These are phyloP conservation scores for Halcyon leucocephala DNA, from an alignment of 2,797 vertebrate species.

Conservation along the genomic window DNA sequence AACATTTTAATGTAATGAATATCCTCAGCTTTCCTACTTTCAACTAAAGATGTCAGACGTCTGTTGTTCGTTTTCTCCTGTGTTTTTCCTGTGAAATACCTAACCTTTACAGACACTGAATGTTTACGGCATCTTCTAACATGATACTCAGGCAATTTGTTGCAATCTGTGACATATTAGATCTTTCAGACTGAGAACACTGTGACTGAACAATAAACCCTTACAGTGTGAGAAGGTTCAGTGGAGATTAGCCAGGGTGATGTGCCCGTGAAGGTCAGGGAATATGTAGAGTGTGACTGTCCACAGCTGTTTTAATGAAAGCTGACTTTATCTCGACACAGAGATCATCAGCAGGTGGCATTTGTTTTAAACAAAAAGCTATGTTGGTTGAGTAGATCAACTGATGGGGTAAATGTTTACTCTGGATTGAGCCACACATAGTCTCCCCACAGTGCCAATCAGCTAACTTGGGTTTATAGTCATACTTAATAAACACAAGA, in stretches of 20 bases:
- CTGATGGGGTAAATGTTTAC: rapidly evolving
- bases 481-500: neutral
- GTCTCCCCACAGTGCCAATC: rapidly evolving
- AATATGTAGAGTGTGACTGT: neutral
- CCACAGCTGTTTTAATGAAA: neutral
- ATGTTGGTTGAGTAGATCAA: neutral
- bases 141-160: neutral
- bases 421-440: neutral
- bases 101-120: neutral
- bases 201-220: neutral
- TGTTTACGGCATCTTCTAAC: neutral
- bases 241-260: neutral
- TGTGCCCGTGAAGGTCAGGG: neutral
- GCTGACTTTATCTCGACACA: neutral
- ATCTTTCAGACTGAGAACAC: neutral
- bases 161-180: neutral
- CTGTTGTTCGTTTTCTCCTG: neutral
- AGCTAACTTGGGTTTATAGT: neutral
- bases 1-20: neutral
- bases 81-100: neutral
- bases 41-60: neutral
- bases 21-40: neutral
- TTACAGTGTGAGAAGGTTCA: neutral
- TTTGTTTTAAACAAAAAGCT: neutral
- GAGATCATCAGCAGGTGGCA: neutral